A percentile compares a stretch with the other conserved stretches of the same genome.
Evolutionary conservation across 2,113 vertebrate species (phyloP).

Genomic region (Percopsis transmontana): DNA sequence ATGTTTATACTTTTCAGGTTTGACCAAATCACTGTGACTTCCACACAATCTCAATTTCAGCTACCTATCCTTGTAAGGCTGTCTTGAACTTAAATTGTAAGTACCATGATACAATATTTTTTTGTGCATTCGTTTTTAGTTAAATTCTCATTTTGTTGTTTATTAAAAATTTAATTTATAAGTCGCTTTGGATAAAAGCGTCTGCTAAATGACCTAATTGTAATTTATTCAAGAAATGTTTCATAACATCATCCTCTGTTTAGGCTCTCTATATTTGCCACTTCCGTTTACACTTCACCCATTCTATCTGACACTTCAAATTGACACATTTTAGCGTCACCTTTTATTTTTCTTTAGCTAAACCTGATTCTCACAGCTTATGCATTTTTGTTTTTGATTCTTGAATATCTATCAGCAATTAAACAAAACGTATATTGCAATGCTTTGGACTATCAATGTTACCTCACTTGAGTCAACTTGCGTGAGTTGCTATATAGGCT

Average conservation of each 20-base stretch:
- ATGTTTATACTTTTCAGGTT: slow-evolving; percentile 47
- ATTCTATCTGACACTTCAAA: too few species aligned
- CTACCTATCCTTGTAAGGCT: slow-evolving; percentile 3
- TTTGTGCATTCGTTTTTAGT: neutral
- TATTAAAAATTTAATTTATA: too few species aligned
- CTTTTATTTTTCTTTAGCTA: neutral
- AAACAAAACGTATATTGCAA: neutral
- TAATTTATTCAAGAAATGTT: too few species aligned
- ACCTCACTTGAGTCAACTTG: too few species aligned
- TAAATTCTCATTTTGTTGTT: neutral
- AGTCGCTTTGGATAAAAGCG: too few species aligned
- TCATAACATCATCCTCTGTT: neutral
- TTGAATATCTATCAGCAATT: neutral
- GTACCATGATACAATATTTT: slow-evolving; percentile 8
- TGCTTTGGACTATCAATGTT: neutral
- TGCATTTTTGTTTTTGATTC: neutral
- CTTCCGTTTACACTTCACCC: too few species aligned
- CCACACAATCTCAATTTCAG: slow-evolving; percentile 19
- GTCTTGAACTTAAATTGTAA: slow-evolving; percentile 45
- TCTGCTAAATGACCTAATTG: too few species aligned
- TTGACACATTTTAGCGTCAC: too few species aligned
- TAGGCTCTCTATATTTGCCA: too few species aligned
- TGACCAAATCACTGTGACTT: slow-evolving; percentile 76
- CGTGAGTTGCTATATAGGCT: too few species aligned
- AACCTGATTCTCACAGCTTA: neutral